Evolutionary conservation across 2,113 vertebrate species (phyloP).

Genomic region (Casuarius casuarius): DNA sequence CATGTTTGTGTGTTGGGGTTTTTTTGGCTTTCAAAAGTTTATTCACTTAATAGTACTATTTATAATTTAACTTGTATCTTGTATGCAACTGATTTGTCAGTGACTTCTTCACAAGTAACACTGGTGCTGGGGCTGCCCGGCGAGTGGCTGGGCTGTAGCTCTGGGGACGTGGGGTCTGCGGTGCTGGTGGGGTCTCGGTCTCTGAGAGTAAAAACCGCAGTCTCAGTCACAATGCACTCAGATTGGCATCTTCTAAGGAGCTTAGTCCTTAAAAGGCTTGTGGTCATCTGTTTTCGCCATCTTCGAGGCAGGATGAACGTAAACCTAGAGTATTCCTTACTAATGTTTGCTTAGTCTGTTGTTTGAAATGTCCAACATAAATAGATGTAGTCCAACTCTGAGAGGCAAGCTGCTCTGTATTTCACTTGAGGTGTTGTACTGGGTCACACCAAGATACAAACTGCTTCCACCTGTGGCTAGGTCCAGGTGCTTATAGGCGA

Average conservation of each 20-base stretch:
- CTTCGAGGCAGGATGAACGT: accelerated
- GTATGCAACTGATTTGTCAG: accelerated
- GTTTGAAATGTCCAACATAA: accelerated
- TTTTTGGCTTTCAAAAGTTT: background rate
- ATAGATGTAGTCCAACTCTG: accelerated
- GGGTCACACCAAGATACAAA: background rate
- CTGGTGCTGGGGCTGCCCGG: background rate
- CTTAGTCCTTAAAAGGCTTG: background rate
- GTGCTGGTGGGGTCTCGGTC: background rate
- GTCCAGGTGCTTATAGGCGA: background rate
- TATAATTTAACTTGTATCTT: background rate
- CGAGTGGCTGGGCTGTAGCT: background rate
- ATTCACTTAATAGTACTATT: accelerated
- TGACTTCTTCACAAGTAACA: accelerated
- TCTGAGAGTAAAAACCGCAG: accelerated
- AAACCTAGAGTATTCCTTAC: background rate
- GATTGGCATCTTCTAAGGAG: background rate
- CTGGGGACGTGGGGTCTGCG: background rate
- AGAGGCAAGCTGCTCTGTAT: accelerated
- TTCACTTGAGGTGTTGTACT: background rate
- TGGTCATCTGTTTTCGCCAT: accelerated
- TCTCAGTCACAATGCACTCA: accelerated
- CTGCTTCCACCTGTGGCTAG: background rate
- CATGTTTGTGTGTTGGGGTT: background rate
- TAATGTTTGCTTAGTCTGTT: background rate